Conservation (phyloP, 2,113 vertebrate genomes). For the Hemicordylus capensis region DNA sequence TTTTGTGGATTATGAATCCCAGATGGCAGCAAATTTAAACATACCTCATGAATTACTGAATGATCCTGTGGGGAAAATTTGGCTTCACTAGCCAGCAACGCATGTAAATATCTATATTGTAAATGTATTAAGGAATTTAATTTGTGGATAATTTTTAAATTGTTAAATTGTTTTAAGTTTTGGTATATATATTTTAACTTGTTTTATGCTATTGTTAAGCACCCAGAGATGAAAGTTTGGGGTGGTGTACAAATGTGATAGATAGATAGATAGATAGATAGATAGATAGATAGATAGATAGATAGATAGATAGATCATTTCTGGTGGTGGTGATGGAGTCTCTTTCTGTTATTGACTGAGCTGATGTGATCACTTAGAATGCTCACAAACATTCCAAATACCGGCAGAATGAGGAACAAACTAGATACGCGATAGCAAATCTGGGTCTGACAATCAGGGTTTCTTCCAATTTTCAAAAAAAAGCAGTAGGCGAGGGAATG, state of each 20-base stretch:
- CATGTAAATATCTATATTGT: neutral
- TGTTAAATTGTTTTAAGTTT: no score
- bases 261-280: no score
- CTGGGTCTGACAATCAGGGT: no score
- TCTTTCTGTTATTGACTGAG: neutral
- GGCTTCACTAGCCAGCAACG: neutral
- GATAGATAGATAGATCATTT: no score
- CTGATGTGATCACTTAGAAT: neutral
- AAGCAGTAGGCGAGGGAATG: neutral
- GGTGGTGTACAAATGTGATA: no score
- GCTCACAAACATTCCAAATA: neutral
- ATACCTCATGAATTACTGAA: conserved; percentile 2
- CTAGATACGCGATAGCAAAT: neutral
- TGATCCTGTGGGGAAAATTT: neutral
- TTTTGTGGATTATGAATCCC: conserved; percentile 45
- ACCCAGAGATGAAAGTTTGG: no score
- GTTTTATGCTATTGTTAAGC: no score
- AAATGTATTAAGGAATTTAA: neutral
- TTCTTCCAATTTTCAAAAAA: no score
- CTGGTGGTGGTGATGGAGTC: neutral
- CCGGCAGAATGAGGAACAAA: neutral
- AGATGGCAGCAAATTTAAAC: conserved; percentile 44
- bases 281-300: no score
- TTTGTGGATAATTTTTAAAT: no score
- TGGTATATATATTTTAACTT: no score